Conservation (phyloP, 2,888 invertebrate species). For the Junonia oenone region DNA sequence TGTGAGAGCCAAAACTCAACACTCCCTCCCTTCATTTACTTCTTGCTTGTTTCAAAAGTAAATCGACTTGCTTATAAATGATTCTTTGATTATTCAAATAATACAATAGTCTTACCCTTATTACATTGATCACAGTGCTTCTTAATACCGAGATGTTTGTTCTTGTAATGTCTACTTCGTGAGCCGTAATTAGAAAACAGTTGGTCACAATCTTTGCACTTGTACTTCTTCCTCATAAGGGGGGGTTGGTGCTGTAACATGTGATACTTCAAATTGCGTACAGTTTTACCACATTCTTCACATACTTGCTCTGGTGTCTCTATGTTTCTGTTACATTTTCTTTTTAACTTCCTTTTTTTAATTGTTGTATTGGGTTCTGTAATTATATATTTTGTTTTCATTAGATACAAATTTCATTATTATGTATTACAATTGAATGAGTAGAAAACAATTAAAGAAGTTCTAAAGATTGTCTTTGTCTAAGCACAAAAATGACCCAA, state of each 20-base stretch:
- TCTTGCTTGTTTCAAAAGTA: too few relatives aligned
- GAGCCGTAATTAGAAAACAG: constrained; percentile 43
- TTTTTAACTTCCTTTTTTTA: constrained; percentile 23
- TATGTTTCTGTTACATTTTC: constrained; percentile 32
- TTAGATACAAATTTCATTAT: too few relatives aligned
- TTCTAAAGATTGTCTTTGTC: too few relatives aligned
- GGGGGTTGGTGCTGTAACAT: constrained; percentile 41
- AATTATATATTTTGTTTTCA: constrained; percentile 3
- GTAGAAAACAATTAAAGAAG: too few relatives aligned
- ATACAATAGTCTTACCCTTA: constrained; percentile 43
- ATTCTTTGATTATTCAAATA: too few relatives aligned
- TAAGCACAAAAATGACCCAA: too few relatives aligned
- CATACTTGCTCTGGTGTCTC: constrained; percentile 43
- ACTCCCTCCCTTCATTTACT: too few relatives aligned
- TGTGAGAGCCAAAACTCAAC: too few relatives aligned
- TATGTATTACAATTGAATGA: too few relatives aligned
- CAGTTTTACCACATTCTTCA: constrained; percentile 58
- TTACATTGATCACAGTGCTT: constrained; percentile 57
- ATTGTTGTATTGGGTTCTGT: constrained; percentile 1
- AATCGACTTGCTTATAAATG: too few relatives aligned
- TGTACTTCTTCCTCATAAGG: constrained; percentile 35
- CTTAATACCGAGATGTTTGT: constrained; percentile 57
- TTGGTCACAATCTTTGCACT: constrained; percentile 55
- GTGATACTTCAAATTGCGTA: constrained; percentile 51
- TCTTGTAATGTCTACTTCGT: constrained; percentile 48